Evolutionary conservation across 2,113 vertebrate species (phyloP).

Genomic region (Anthoscopus minutus): DNA sequence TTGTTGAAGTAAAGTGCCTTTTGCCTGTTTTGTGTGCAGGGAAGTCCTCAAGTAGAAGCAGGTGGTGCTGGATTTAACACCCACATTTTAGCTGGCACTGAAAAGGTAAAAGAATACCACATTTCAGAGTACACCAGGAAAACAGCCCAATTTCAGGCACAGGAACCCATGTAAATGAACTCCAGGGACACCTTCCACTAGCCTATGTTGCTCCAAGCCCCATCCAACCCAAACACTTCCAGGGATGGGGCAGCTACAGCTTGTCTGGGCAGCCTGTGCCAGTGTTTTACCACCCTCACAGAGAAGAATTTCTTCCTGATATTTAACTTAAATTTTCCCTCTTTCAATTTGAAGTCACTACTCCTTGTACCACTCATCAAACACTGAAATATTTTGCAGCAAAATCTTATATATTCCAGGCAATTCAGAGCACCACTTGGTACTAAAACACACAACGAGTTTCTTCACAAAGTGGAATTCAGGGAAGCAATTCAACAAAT

Average conservation of each 20-base stretch:
- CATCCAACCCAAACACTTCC: not conserved
- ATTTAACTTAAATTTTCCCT: not conserved
- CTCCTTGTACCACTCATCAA: not conserved
- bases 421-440: not conserved
- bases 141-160: not conserved
- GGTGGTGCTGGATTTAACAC: not conserved
- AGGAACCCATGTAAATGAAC: not conserved
- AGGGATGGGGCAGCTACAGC: not conserved
- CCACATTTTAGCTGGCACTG: not conserved
- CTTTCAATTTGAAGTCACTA: not conserved
- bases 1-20: not conserved
- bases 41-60: not conserved
- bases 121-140: not conserved
- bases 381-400: not conserved
- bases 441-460: not conserved
- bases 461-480: not conserved
- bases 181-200: not conserved
- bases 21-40: not conserved
- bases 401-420: not conserved
- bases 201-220: not conserved
- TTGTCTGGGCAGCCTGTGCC: not conserved
- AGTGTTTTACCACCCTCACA: not conserved
- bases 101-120: not conserved
- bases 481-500: not conserved
- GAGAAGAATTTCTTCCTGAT: not conserved